Evolutionary conservation across 1,140 invertebrate species (phyloP), one percentile per base, ranked within the genome.

Genomic region (Oryzaephilus surinamensis): DNA sequence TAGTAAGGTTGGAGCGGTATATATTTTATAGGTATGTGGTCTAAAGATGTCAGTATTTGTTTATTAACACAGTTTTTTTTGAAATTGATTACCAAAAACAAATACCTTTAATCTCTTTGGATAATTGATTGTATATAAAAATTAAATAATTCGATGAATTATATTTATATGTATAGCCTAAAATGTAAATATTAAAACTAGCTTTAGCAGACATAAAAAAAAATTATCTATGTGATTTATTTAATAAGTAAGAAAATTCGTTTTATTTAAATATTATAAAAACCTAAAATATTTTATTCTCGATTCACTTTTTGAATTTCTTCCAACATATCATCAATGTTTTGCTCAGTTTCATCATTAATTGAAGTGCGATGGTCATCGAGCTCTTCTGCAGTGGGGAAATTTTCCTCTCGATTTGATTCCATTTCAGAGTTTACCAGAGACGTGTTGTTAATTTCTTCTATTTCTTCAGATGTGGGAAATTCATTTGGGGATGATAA

Each of bases 191-290:
- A 41, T 18, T 34, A 32, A n/a, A n/a, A n/a, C n/a, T 41, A 32
- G 32, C 32, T 41, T 41, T 41, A 31, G 27, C 24, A 39, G n/a
- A n/a, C n/a, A n/a, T n/a, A n/a, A n/a, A n/a, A n/a, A n/a, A n/a
- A n/a, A n/a, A n/a, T n/a, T n/a, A n/a, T n/a, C n/a, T n/a, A n/a
- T 46, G 44, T 46, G 44, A 46, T 46, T 41, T 46, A 45, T 28
- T 21, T 38, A 38, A 41, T 46, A 46, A 46, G 38, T 36, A 21
- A 26, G 24, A 24, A 3, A 27, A 10, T 37, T 37, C 34, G 16
- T n/a, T n/a, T n/a, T n/a, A n/a, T n/a, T n/a, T n/a, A n/a, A n/a
- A n/a, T n/a, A n/a, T n/a, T n/a, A n/a, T n/a, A n/a, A n/a, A n/a
- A n/a, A n/a, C n/a, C n/a, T n/a, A n/a, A n/a, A n/a, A n/a, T n/a